Conservation (phyloP, 2,113 vertebrate genomes). For the Microcebus jonahi region DNA sequence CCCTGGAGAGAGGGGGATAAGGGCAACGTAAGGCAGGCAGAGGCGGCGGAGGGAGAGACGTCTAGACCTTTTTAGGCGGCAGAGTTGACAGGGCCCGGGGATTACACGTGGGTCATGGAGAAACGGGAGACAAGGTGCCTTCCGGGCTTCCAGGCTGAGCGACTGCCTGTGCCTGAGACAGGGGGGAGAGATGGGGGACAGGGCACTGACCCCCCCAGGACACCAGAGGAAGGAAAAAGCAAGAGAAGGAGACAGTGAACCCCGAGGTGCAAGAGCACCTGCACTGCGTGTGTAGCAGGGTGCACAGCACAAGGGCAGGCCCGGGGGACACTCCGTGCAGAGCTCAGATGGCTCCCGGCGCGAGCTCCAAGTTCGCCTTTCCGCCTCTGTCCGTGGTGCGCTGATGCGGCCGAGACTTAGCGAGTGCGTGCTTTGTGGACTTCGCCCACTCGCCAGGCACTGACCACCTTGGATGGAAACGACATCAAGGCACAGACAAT, state of each 20-base stretch:
- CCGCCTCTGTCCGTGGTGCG: neutral
- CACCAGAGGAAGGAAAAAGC: neutral
- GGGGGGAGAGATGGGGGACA: neutral
- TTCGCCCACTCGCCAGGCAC: neutral
- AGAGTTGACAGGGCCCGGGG: neutral
- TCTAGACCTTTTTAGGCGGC: neutral
- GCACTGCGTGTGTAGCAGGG: neutral
- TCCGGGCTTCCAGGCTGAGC: neutral
- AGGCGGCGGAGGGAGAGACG: too few relatives aligned
- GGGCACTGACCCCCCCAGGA: neutral
- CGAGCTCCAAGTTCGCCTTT: too few relatives aligned
- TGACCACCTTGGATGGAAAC: neutral
- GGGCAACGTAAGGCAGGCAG: fast-evolving
- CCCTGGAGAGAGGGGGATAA: neutral
- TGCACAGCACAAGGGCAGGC: neutral
- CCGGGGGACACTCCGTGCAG: neutral
- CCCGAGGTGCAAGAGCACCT: neutral
- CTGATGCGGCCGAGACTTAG: fast-evolving
- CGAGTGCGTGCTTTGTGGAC: neutral
- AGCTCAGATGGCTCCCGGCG: neutral
- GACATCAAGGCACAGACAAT: neutral
- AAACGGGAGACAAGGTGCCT: neutral
- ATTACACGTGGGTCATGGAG: neutral
- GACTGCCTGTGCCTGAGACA: neutral
- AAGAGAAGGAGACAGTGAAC: neutral